Percentiles rank a stretch among this genome's conserved stretches.
phyloP scores from a whole-genome alignment of 2,113 vertebrate genomes.

The Callipepla squamata region DNA sequence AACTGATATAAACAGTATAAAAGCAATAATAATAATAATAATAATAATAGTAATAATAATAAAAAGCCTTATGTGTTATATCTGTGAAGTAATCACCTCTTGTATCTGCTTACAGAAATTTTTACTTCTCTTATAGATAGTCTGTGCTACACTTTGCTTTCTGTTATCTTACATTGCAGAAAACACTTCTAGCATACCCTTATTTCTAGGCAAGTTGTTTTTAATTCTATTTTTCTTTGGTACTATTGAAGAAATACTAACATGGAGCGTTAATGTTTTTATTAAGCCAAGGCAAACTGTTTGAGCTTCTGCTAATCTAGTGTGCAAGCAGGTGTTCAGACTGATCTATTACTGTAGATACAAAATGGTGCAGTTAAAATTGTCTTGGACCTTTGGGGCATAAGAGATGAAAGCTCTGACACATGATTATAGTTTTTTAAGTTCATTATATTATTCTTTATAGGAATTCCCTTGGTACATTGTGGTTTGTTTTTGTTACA shows the following conservation, averaged over 20 bases:
- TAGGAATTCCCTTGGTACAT: background rate
- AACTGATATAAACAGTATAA: background rate
- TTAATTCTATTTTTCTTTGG: background rate
- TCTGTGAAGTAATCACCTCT: background rate
- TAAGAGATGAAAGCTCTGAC: conserved; percentile 6
- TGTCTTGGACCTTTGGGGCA: conserved; percentile 4
- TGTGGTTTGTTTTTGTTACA: background rate
- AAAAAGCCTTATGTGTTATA: background rate
- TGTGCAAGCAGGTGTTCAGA: conserved; percentile 34
- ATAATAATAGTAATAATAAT: too few species aligned
- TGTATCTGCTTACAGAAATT: background rate
- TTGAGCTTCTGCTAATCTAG: background rate
- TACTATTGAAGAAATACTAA: background rate
- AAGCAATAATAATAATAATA: background rate
- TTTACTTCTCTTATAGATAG: background rate
- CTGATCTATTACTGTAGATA: conserved; percentile 21
- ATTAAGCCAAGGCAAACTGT: conserved; percentile 35
- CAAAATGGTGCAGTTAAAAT: conserved; percentile 37
- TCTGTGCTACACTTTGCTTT: background rate
- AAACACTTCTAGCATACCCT: background rate
- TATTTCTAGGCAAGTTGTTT: conserved; percentile 21
- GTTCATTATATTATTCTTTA: background rate
- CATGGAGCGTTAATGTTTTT: conserved; percentile 20
- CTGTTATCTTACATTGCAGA: background rate
- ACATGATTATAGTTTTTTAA: background rate